These are phyloP conservation scores for Amphipyra tragopoginis DNA, from an alignment of 2,888 invertebrate genomes.

Conservation along the genomic window DNA sequence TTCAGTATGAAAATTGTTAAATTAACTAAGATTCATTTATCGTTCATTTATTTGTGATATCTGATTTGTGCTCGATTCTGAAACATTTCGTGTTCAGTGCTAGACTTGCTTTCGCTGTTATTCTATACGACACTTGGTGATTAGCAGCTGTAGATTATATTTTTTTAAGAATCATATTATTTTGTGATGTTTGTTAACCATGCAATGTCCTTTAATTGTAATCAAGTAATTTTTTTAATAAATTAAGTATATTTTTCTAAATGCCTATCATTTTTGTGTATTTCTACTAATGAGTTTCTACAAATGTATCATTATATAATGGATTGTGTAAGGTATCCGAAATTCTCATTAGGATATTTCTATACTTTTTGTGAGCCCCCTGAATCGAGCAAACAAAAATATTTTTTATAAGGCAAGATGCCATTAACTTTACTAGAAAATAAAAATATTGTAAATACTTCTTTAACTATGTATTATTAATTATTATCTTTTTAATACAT, in stretches of 20 bases:
- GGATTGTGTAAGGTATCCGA: no score
- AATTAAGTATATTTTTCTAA: constrained; percentile 74
- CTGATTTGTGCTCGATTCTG: constrained; percentile 21
- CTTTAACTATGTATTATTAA: constrained; percentile 6
- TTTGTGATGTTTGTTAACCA: constrained; percentile 79
- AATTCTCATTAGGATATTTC: no score
- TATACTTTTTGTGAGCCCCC: no score
- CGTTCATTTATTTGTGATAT: constrained; percentile 18
- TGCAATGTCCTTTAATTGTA: constrained; percentile 76
- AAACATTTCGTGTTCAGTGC: constrained; percentile 25
- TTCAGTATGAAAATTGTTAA: constrained; percentile 22
- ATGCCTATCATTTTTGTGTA: constrained; percentile 32
- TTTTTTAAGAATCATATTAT: constrained; percentile 64
- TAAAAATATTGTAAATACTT: neutral
- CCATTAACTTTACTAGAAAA: neutral
- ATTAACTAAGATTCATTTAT: constrained; percentile 4
- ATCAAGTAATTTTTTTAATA: constrained; percentile 75
- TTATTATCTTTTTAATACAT: constrained; percentile 94
- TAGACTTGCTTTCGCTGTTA: constrained; percentile 37
- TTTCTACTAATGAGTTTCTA: neutral
- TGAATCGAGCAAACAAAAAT: no score
- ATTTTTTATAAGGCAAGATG: neutral
- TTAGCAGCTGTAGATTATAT: constrained; percentile 59
- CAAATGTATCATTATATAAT: no score
- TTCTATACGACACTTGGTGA: constrained; percentile 38